phyloP scores from a whole-genome alignment of 2,113 vertebrate genomes.

The Serilophus lunatus region DNA sequence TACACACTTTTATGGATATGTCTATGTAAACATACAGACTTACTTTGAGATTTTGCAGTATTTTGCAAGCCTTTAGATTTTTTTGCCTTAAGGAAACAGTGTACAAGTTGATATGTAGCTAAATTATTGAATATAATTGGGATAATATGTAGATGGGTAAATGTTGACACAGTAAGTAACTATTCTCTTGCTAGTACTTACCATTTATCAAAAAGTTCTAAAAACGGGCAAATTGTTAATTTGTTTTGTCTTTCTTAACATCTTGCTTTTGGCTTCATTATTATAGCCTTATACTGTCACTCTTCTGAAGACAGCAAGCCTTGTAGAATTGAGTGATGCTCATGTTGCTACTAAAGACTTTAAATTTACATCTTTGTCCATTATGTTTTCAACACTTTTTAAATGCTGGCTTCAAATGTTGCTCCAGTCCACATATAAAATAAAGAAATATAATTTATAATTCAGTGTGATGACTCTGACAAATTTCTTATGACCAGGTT shows the following conservation, averaged over 20 bases:
- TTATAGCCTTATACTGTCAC: background rate
- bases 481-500: background rate
- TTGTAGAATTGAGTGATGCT: background rate
- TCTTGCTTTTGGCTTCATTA: background rate
- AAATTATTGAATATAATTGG: background rate
- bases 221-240: background rate
- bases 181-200: background rate
- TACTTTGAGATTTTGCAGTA: background rate
- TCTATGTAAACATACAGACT: background rate
- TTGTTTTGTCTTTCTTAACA: conserved; percentile 8
- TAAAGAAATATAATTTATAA: background rate
- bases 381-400: background rate
- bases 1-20: rapidly evolving
- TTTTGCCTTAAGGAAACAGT: background rate
- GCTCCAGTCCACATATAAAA: background rate
- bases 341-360: background rate
- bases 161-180: background rate
- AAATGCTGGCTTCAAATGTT: background rate
- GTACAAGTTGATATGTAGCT: background rate
- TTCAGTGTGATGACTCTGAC: background rate
- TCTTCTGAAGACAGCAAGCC: background rate
- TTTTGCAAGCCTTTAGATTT: background rate
- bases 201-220: conserved; percentile 24
- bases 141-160: background rate
- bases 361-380: background rate